Evolutionary conservation across 1,140 invertebrate genomes (phyloP).

Genomic region (Mylabris phalerata): DNA sequence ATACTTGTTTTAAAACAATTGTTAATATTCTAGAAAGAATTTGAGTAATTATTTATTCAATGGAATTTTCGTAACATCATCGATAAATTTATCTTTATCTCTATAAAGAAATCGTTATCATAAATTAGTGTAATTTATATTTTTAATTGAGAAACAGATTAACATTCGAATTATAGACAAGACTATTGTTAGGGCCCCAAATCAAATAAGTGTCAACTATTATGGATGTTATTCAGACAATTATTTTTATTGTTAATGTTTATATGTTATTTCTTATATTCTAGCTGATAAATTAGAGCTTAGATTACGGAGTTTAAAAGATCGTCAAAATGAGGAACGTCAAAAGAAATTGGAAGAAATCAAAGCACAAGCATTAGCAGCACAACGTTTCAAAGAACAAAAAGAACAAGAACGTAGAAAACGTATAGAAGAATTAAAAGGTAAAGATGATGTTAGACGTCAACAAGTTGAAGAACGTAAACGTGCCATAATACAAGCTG

Average conservation of each 20-base stretch:
- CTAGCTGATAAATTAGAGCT: slow-evolving; percentile 47
- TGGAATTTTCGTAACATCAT: neutral
- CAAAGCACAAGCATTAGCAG: slow-evolving; percentile 73
- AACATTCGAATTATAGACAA: neutral
- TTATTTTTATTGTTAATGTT: neutral
- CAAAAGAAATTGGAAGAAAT: slow-evolving; percentile 79
- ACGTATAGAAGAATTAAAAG: slow-evolving; percentile 72
- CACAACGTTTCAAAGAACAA: slow-evolving; percentile 80
- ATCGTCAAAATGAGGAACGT: slow-evolving; percentile 78
- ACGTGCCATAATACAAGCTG: slow-evolving; percentile 77
- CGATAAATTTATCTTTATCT: neutral
- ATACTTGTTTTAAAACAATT: neutral
- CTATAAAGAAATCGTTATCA: no score
- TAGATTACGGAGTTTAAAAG: slow-evolving; percentile 59
- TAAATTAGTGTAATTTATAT: neutral
- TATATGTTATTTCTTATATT: slow-evolving; percentile 20
- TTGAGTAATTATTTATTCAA: neutral
- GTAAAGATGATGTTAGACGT: slow-evolving; percentile 67
- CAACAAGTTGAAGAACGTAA: slow-evolving; percentile 80
- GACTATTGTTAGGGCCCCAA: neutral
- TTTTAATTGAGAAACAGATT: neutral
- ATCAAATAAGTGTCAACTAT: neutral
- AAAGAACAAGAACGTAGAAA: slow-evolving; percentile 74
- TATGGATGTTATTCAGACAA: neutral
- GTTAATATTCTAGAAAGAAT: neutral